A percentile compares a stretch with the other conserved stretches of the same genome.
These are phyloP conservation scores for Botrylloides violaceus DNA, from an alignment of 23 tunicate species.

Conservation along the genomic window DNA sequence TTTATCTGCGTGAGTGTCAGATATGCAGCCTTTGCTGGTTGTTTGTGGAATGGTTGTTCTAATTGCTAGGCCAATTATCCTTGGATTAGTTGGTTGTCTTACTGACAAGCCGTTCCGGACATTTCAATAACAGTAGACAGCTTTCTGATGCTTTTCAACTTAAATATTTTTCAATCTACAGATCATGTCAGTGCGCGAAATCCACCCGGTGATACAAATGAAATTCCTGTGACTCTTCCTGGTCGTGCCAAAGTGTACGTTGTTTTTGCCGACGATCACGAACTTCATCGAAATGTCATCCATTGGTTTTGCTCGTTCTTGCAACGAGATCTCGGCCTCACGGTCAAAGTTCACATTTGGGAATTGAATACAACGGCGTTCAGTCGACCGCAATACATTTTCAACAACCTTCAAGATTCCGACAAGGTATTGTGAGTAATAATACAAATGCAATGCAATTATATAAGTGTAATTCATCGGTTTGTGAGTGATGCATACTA, in stretches of 20 bases:
- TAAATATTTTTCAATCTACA: too few relatives aligned
- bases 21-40: background rate
- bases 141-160: background rate
- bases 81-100: too few relatives aligned
- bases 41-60: background rate
- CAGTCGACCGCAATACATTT: slow-evolving; percentile 37
- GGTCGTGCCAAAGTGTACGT: slow-evolving; percentile 21
- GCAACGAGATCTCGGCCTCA: slow-evolving; percentile 41
- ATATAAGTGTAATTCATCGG: too few relatives aligned
- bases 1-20: too few relatives aligned
- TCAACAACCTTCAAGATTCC: slow-evolving; percentile 19
- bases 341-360: slow-evolving; percentile 36
- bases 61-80: too few relatives aligned
- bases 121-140: too few relatives aligned
- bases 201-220: background rate
- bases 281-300: slow-evolving; percentile 33
- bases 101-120: too few relatives aligned
- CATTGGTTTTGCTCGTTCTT: slow-evolving; percentile 38
- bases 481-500: too few relatives aligned
- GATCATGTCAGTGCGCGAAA: background rate
- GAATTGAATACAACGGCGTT: slow-evolving; percentile 16
- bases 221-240: background rate
- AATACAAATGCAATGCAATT: too few relatives aligned
- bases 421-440: slow-evolving; percentile 25
- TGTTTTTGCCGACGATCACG: slow-evolving; percentile 43